phyloP scores from a whole-genome alignment of 2,888 invertebrate species.

The Tridacna gigas region DNA sequence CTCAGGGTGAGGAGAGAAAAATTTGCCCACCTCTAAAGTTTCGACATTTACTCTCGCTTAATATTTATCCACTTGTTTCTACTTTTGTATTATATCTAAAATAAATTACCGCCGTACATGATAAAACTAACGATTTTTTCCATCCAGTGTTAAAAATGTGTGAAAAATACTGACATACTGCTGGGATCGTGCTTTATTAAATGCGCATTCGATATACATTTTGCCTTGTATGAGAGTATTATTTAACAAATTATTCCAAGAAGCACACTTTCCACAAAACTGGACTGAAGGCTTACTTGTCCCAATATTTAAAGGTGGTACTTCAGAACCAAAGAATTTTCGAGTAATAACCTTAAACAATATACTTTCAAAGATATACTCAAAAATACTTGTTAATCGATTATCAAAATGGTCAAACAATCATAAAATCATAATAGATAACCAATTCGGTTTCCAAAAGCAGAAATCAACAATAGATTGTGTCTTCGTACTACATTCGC shows the following conservation, averaged over 20 bases:
- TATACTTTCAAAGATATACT: conserved; percentile 38
- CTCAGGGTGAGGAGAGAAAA: too few relatives aligned
- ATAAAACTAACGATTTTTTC: too few relatives aligned
- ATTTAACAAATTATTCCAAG: conserved; percentile 27
- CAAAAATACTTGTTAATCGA: conserved; percentile 26
- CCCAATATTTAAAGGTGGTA: conserved; percentile 35
- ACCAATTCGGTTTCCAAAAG: conserved; percentile 44
- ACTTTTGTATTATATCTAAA: too few relatives aligned
- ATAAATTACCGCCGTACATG: too few relatives aligned
- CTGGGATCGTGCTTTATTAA: too few relatives aligned
- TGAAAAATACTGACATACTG: too few relatives aligned
- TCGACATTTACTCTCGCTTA: too few relatives aligned
- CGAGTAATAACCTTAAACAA: conserved; percentile 30
- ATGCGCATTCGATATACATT: conserved; percentile 18
- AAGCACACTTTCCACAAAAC: conserved; percentile 19
- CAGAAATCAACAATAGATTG: conserved; percentile 32
- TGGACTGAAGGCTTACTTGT: conserved; percentile 47
- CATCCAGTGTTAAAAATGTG: too few relatives aligned
- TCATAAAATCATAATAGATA: conserved; percentile 26
- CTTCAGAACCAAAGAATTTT: conserved; percentile 5
- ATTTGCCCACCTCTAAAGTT: too few relatives aligned
- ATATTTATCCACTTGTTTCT: too few relatives aligned
- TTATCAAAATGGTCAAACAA: conserved; percentile 28
- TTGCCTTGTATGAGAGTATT: conserved; percentile 22
- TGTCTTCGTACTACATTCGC: conserved; percentile 39